These are phyloP conservation scores for Dioctria rufipes DNA, from an alignment of 2,888 invertebrate species.

Conservation along the genomic window DNA sequence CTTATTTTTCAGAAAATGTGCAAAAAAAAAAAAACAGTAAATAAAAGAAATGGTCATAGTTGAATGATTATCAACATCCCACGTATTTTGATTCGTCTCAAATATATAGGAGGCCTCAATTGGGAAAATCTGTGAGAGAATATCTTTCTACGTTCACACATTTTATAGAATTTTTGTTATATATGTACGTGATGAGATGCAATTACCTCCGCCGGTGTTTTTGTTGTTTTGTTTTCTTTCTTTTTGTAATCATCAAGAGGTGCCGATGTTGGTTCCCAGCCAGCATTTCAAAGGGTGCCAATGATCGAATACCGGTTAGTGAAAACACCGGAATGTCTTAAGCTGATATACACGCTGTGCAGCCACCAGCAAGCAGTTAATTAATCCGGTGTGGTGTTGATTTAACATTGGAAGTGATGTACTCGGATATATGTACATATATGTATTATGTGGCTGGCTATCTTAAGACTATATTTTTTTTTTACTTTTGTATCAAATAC, in stretches of 20 bases:
- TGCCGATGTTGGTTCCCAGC: background rate
- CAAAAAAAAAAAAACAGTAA: slow-evolving; percentile 11
- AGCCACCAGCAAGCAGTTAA: background rate
- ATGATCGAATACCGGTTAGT: slow-evolving; percentile 18
- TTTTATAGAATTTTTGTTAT: slow-evolving; percentile 17
- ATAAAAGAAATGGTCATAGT: slow-evolving; percentile 16
- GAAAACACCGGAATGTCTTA: slow-evolving; percentile 14
- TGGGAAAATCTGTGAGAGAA: slow-evolving; percentile 35
- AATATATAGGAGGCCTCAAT: background rate
- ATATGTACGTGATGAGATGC: background rate
- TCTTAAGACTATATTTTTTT: too few species aligned
- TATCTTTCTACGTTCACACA: background rate
- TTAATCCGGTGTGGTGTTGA: background rate
- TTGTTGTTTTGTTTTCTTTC: background rate
- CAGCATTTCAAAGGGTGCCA: slow-evolving; percentile 7
- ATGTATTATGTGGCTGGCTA: background rate
- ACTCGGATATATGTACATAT: background rate
- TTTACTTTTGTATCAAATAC: too few species aligned
- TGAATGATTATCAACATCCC: slow-evolving; percentile 32
- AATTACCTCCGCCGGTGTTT: background rate
- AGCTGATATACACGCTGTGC: too few species aligned
- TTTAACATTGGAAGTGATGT: background rate
- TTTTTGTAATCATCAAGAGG: background rate
- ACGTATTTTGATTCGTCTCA: slow-evolving; percentile 29
- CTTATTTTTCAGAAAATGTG: background rate